Conservation (phyloP, 1,140 invertebrate genomes). For the Carposina sasakii region DNA sequence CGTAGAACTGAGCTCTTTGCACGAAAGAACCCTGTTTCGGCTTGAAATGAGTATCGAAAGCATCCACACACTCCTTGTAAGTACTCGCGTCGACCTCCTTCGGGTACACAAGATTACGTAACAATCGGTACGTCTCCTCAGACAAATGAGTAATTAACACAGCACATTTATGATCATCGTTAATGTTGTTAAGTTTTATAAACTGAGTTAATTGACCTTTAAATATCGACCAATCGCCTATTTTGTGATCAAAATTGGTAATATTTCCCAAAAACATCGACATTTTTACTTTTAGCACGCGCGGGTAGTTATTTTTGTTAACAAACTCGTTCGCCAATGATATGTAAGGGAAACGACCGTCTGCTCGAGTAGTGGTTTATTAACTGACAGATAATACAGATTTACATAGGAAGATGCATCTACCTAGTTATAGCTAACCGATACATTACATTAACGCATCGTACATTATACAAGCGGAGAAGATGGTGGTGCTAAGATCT, state of each 20-base stretch:
- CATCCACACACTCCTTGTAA: background rate
- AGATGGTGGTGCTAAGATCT: too few species aligned
- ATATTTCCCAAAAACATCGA: background rate
- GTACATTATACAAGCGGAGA: too few species aligned
- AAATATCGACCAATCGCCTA: constrained; percentile 2
- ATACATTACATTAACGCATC: too few species aligned
- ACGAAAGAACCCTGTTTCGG: constrained; percentile 6
- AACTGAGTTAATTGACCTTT: constrained; percentile 5
- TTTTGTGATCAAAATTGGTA: constrained; percentile 5
- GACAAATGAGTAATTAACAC: constrained; percentile 8
- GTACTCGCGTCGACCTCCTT: background rate
- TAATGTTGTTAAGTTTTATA: background rate
- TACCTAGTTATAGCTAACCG: too few species aligned
- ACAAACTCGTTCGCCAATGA: too few species aligned
- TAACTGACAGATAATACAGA: too few species aligned
- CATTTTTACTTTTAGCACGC: too few species aligned
- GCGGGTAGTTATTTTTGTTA: too few species aligned
- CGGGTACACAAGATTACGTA: constrained; percentile 6
- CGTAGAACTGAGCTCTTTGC: constrained; percentile 7
- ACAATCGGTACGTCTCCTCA: constrained; percentile 8
- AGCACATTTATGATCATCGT: background rate
- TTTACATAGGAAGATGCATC: too few species aligned
- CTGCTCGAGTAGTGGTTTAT: too few species aligned
- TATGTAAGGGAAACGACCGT: too few species aligned
- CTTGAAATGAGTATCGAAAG: constrained; percentile 11